Conservation (phyloP, 2,113 vertebrate genomes). For the Siphamia tubifer region DNA sequence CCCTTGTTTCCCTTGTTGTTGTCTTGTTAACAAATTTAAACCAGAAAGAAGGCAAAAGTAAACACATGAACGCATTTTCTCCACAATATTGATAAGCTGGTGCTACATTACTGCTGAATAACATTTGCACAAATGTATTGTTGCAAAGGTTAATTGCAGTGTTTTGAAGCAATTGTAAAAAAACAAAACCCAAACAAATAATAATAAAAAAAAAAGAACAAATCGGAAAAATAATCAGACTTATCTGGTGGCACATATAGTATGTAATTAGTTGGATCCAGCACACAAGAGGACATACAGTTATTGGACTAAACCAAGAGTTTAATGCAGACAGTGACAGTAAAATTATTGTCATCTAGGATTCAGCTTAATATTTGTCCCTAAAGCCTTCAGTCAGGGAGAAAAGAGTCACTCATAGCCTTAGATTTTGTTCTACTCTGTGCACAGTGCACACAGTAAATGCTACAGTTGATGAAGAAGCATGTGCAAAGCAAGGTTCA, state of each 20-base stretch:
- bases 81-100: background rate
- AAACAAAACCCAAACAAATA: slow-evolving; percentile 6
- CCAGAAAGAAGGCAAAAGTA: background rate
- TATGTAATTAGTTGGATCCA: slow-evolving; percentile 13
- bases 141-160: background rate
- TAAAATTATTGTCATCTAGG: slow-evolving; percentile 16
- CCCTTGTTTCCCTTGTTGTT: background rate
- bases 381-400: slow-evolving; percentile 36
- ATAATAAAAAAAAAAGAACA: no score
- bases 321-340: slow-evolving; percentile 17
- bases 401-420: slow-evolving; percentile 50
- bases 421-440: slow-evolving; percentile 45
- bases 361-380: slow-evolving; percentile 34
- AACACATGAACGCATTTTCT: background rate
- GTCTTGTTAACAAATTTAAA: background rate
- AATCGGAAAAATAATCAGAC: no score
- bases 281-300: slow-evolving; percentile 13
- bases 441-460: slow-evolving; percentile 36
- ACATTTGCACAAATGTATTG: background rate
- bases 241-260: slow-evolving; percentile 27
- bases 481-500: slow-evolving; percentile 63
- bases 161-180: background rate
- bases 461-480: slow-evolving; percentile 63
- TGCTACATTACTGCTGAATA: background rate
- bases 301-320: slow-evolving; percentile 15